Percentiles rank a stretch among this genome's conserved stretches.
Conservation (phyloP, 2,888 invertebrate genomes). For the Pasiphila rectangulata region DNA sequence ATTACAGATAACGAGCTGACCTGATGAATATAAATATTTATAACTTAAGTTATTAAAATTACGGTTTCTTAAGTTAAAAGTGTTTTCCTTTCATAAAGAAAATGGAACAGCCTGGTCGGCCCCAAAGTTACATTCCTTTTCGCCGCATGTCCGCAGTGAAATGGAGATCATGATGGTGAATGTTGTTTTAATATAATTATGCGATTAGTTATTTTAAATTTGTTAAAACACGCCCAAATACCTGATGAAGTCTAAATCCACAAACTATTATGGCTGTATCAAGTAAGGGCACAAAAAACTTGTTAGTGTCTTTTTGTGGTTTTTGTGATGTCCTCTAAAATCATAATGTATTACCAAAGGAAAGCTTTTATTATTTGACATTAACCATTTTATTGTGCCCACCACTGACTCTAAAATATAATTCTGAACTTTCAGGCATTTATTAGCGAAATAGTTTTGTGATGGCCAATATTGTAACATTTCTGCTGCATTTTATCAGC, state of each 20-base stretch:
- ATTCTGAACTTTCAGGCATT: slow-evolving; percentile 79
- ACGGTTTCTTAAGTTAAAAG: slow-evolving; percentile 82
- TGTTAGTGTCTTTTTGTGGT: slow-evolving; percentile 74
- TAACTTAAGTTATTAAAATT: slow-evolving; percentile 83
- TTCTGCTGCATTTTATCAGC: slow-evolving; percentile 81
- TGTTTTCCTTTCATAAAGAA: slow-evolving; percentile 78
- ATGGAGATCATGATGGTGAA: slow-evolving; percentile 75
- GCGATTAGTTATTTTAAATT: slow-evolving; percentile 60
- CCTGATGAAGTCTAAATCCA: slow-evolving; percentile 59
- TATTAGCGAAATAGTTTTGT: slow-evolving; percentile 78
- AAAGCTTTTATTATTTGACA: slow-evolving; percentile 65
- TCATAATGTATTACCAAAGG: slow-evolving; percentile 66
- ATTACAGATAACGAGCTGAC: slow-evolving; percentile 83
- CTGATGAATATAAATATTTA: slow-evolving; percentile 83
- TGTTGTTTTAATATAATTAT: slow-evolving; percentile 63
- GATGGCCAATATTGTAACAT: slow-evolving; percentile 80
- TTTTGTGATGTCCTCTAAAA: slow-evolving; percentile 67
- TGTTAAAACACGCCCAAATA: slow-evolving; percentile 68
- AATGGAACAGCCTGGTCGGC: slow-evolving; percentile 71
- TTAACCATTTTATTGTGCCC: slow-evolving; percentile 80
- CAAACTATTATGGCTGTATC: slow-evolving; percentile 74
- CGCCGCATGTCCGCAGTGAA: slow-evolving; percentile 78
- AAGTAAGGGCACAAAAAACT: slow-evolving; percentile 77
- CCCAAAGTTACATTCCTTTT: slow-evolving; percentile 77
- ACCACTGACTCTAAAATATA: slow-evolving; percentile 62